Base-by-base conservation (phyloP, 2,888 invertebrate genomes). In the Phaonia tiefii region DNA sequence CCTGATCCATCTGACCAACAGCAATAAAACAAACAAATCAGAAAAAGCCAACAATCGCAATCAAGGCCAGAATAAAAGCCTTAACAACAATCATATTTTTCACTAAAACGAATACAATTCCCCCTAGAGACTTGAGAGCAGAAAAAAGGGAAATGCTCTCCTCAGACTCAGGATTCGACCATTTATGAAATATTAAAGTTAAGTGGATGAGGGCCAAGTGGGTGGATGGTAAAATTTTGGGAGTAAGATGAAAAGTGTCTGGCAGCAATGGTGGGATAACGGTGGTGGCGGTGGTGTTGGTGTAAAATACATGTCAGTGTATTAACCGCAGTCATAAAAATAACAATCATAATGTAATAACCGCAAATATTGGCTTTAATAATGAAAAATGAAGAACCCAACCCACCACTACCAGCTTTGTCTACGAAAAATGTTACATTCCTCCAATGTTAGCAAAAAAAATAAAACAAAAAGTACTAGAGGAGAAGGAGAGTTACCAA, bases 341-440 rank as follows among this genome's bases (percentile, higher is more conserved):
- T 85, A 86, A 87, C 87, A 86, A 86, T 86, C 86, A 88, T 85
- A 87, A 75, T 70, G 87, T 87, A 87, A 87, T 88, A 88, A 87
- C 87, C 87, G 84, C 88, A 88, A 42, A 86, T 88, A 87, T 87
- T 87, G 86, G 84, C 85, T 86, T 87, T 86, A 86, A 88, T 87
- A 88, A 84, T 75, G 67, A 66, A 81, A 66, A 80, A 44, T 49
- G 58, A 26, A 63, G 17, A 56, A 26, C 26, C 25, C 54, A 46
- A 46, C 25, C 54, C 37, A 46, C 20, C 54, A 46, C n/a, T n/a
- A n/a, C 11, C 31, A 46, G 20, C 49, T 31, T 31, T 8, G 85
- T 85, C 85, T 86, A 15, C 22, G 63, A 56, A 56, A n/a, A 25
- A 60, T 58, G 26, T 26, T 20, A 39, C 39, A 17, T 63, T 22